Evolutionary conservation across 2,888 invertebrate genomes (phyloP).

Genomic region (Pandemis corylana): DNA sequence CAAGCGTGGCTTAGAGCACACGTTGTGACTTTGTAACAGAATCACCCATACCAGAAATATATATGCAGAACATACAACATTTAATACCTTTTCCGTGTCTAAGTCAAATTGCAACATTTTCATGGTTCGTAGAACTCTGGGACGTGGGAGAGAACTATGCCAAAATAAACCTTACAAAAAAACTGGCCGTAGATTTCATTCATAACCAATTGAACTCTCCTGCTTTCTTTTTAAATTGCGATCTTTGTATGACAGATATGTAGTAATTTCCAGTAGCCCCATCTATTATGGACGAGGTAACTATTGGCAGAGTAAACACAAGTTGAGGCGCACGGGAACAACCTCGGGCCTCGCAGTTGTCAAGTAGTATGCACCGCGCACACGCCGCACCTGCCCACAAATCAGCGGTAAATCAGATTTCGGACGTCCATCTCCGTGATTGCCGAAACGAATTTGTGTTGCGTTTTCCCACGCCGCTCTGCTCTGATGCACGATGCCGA

Average conservation of each 20-base stretch:
- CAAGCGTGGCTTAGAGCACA: constrained; percentile 9
- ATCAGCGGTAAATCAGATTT: constrained; percentile 82
- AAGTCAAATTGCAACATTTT: neutral
- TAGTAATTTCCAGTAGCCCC: neutral
- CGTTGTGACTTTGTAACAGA: constrained; percentile 8
- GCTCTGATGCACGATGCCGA: constrained; percentile 14
- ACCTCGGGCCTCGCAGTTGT: constrained; percentile 22
- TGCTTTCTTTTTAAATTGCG: neutral
- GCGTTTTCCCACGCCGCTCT: constrained; percentile 41
- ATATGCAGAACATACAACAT: neutral
- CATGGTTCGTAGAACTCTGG: neutral
- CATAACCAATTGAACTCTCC: neutral
- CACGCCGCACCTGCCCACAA: constrained; percentile 67
- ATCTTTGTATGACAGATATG: neutral
- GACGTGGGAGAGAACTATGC: neutral
- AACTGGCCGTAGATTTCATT: neutral
- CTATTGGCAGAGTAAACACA: constrained; percentile 14
- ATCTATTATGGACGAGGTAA: constrained; percentile 9
- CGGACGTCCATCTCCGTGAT: constrained; percentile 74
- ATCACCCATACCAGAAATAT: neutral
- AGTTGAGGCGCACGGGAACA: constrained; percentile 12
- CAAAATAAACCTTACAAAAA: neutral
- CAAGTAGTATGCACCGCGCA: constrained; percentile 32
- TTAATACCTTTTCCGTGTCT: neutral
- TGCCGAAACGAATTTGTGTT: constrained; percentile 63